Base-by-base conservation (phyloP, 35 echinoderm and acorn worm species). In the Stichopus chloronotus region DNA sequence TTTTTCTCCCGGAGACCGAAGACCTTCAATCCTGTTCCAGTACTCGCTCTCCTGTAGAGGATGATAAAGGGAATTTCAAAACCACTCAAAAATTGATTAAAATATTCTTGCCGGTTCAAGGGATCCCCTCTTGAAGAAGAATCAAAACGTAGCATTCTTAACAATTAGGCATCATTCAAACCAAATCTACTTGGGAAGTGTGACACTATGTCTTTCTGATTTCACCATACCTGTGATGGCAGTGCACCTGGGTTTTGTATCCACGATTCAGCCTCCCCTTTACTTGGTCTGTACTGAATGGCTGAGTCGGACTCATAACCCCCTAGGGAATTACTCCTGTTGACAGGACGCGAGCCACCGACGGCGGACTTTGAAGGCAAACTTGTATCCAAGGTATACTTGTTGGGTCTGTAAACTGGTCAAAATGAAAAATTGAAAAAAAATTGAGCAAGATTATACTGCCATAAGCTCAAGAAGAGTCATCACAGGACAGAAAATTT, bases 221-320 rank as follows among this genome's bases (percentile, higher is more conserved):
- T 17, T 17, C 4, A 13, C 55, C 57, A 5, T 63, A 99, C 97
- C 88, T 95, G 68, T 55, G 78, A 63, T 53, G 97, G 97, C 7
- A 93, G 25, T 76, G 87, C 97, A 76, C 97, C 97, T 43, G 97
- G 97, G 83, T 99, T 99, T n/a, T 91, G 86, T 19, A 99, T 77
- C 97, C 97, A 99, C 5, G 78, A 72, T 68, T 99, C 97, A 69
- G 86, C 86, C 55, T 83, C 84, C 25, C 55, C 22, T 10, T 43
- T 74, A 57, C 63, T 89, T 21, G 91, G 86, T 17, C 63, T 93
- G 83, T 90, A 94, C 78, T 95, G 90, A n/a, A 95, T 72, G 13
- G 93, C 95, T 0, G 87, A 94, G 61, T 96, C 97, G 19, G 95
- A 96, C 58, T 99, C 97, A 90, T 96, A 99, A 13, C 95, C 96